Base-by-base conservation (phyloP, 1,140 invertebrate species). In the Zaprionus capensis region DNA sequence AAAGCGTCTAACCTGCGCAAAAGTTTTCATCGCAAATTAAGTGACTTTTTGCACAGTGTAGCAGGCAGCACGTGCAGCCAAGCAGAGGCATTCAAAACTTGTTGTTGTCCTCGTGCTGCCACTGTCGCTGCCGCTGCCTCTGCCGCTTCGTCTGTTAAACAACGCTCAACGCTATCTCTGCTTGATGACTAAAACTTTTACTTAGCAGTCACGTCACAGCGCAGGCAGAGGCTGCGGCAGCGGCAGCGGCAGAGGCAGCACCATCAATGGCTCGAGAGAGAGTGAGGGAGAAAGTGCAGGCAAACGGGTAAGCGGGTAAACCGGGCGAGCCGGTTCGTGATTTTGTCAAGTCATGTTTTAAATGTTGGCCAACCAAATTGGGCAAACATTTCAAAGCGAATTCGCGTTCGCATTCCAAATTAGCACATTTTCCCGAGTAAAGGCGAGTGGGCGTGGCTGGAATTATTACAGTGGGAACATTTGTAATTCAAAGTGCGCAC, bases 331-430 rank as follows among this genome's bases (percentile, higher is more conserved):
- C 82, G 67, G 64, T 82, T 84, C 84, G 78, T 88, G 84, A 78
- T 87, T 34, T 34, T 87, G 78, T 88, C 84, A 87, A 87, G 81
- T 88, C 84, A 88, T 83, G 84, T 87, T 87, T 87, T 84, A 88
- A 87, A 88, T 84, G 81, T 88, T 87, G 78, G 78, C 84, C 84
- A 88, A 87, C 81, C 84, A 87, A 87, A 88, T 87, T 87, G 84
- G 84, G 78, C 84, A 87, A 87, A 87, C 84, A 87, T 87, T 88
- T 70, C 88, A 11, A 83, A 75, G 69, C 78, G 76, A 80, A 82
- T 82, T 86, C 79, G 79, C 71, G 57, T 68, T 73, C 65, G 72
- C 69, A 72, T 72, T 76, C 67, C 49, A 86, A 86, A 86, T 87
- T 86, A 86, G 83, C 83, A 80, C 82, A 87, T 87, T 86, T 66